Evolutionary conservation across 2,888 invertebrate species (phyloP).

Genomic region (Papilio protenor): DNA sequence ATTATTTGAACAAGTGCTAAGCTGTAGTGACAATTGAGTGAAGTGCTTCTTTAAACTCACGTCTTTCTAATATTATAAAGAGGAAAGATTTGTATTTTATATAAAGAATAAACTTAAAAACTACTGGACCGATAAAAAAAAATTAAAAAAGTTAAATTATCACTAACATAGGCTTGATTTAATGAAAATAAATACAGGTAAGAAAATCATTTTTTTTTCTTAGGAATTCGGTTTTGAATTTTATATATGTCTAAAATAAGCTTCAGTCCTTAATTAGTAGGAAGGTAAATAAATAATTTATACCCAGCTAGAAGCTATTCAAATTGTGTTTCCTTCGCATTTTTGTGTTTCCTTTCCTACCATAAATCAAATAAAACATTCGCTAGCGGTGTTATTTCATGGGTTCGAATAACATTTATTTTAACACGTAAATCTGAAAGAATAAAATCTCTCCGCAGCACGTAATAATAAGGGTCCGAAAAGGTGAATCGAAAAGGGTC

Average conservation of each 20-base stretch:
- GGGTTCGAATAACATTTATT: slow-evolving; percentile 22
- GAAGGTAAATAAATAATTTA: neutral
- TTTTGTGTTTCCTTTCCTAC: neutral
- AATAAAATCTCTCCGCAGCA: slow-evolving; percentile 19
- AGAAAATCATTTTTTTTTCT: no score
- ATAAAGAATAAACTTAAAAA: no score
- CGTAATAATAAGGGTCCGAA: slow-evolving; percentile 27
- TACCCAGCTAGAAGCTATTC: neutral
- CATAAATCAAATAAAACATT: slow-evolving; percentile 1
- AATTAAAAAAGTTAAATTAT: no score
- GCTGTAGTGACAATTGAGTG: neutral
- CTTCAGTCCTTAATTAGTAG: neutral
- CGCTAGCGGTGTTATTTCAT: neutral
- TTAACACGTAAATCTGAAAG: slow-evolving; percentile 15
- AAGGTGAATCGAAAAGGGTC: slow-evolving; percentile 34
- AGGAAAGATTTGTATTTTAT: no score
- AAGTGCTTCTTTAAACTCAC: slow-evolving; percentile 1
- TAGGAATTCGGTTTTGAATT: no score
- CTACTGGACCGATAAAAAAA: no score
- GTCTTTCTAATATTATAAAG: no score
- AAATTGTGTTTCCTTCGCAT: neutral
- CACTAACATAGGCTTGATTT: no score
- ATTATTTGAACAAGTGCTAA: slow-evolving; percentile 14
- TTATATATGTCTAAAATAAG: neutral
- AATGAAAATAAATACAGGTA: no score